Base-by-base conservation (phyloP, 2,113 vertebrate genomes). In the Apaloderma vittatum region DNA sequence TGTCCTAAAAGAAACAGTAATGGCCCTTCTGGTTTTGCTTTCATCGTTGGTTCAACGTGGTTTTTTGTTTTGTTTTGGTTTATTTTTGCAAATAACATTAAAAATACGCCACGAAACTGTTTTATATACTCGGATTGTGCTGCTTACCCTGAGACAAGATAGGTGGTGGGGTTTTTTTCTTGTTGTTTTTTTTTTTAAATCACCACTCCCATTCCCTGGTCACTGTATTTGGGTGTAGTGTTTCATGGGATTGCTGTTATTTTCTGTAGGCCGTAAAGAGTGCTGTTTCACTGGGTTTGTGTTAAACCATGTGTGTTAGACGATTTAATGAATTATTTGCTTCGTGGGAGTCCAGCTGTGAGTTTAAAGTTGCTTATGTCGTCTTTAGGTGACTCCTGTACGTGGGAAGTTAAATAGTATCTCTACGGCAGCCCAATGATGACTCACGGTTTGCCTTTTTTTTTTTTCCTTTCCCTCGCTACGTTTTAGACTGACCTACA, bases 41-140 rank as follows among this genome's bases (percentile, higher is more conserved):
- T 65, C 32, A 11, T 51, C 3, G 2, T 57, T 46, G 45, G 4
- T 24, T 32, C n/a, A 51, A 22, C 15, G 6, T 40, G 40, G 8
- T 40, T 40, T 40, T 40, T 40, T 40, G 40, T 40, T 40, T 40
- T 40, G 40, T 40, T 40, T 40, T 40, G 11, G 11, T 40, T 12
- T 40, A 12, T 22, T 85, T 86, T 77, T 43, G 10, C 23, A 2
- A 23, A 3, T 45, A 9, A 27, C 29, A 8, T 23, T 58, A 18
- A 27, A 17, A 16, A 34, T 3, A 15, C 3, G 8, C 7, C 7
- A 2, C 1, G 0, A 19, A 15, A 22, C 11, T 62, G 1, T 59
- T 51, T 13, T 24, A 16, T 9, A 4, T 12, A 2, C 12, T 45
- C 2, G 5, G 13, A 1, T 32, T 40, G 11, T 32, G 29, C 27